phyloP scores from a whole-genome alignment of 2,888 invertebrate genomes.

The Lithosia quadra region DNA sequence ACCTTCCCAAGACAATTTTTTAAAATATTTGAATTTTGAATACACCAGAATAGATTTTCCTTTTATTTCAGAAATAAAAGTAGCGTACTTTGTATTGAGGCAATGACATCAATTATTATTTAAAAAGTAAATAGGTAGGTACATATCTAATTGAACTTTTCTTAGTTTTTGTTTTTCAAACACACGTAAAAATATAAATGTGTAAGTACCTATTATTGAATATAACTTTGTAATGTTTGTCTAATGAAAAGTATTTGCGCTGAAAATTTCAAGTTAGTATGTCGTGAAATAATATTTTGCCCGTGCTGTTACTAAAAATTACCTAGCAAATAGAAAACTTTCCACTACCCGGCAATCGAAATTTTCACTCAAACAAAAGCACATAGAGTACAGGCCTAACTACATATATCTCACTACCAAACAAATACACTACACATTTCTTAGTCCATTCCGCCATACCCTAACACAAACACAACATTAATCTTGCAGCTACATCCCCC shows the following conservation, averaged over 20 bases:
- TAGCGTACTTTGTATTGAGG: background rate
- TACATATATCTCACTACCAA: background rate
- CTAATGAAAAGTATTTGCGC: background rate
- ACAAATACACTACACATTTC: constrained; percentile 9
- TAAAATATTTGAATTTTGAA: too few species aligned
- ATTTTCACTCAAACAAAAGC: background rate
- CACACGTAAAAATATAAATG: background rate
- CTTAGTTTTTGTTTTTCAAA: too few species aligned
- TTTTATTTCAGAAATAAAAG: too few species aligned
- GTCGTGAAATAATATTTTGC: background rate
- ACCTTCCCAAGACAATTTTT: too few species aligned
- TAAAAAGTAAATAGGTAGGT: too few species aligned
- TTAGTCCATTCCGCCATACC: constrained; percentile 15
- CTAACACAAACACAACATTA: constrained; percentile 44
- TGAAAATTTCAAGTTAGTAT: too few species aligned
- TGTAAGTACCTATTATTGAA: background rate
- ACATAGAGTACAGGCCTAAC: background rate
- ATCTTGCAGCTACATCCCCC: constrained; percentile 41
- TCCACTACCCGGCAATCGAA: background rate
- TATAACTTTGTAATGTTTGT: background rate
- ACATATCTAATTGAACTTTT: too few species aligned
- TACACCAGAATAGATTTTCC: too few species aligned
- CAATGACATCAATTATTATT: too few species aligned
- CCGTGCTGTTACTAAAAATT: background rate
- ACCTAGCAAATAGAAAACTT: background rate